Conservation (phyloP, 2,888 invertebrate genomes). For the Nemapogon koenigi region DNA sequence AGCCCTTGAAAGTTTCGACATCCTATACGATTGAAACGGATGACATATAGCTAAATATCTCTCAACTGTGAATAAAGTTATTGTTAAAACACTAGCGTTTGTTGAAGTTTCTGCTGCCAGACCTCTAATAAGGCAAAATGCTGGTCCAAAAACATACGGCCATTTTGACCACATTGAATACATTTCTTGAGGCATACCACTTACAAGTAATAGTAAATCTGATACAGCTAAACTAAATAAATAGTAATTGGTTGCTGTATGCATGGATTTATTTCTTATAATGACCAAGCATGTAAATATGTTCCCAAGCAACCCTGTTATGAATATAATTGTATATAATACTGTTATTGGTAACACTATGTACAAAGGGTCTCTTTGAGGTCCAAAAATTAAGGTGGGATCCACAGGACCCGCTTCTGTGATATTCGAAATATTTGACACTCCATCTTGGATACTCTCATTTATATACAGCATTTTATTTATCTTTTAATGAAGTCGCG, state of each 20-base stretch:
- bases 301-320: conserved; percentile 82
- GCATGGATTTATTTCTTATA: conserved; percentile 81
- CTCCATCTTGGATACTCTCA: not conserved
- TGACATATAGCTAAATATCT: conserved; percentile 70
- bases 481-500: no score
- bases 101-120: conserved; percentile 82
- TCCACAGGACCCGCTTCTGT: conserved; percentile 24
- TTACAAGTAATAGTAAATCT: conserved; percentile 77
- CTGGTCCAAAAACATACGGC: conserved; percentile 79
- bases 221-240: conserved; percentile 86
- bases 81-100: conserved; percentile 79
- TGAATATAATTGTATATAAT: conserved; percentile 78
- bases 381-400: conserved; percentile 40
- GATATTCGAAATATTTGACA: conserved; percentile 1
- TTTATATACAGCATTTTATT: conserved; percentile 8
- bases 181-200: conserved; percentile 85
- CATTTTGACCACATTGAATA: conserved; percentile 79
- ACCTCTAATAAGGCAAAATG: conserved; percentile 80
- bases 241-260: conserved; percentile 82
- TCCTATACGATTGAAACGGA: conserved; percentile 75
- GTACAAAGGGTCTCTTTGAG: conserved; percentile 61
- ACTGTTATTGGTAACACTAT: conserved; percentile 77
- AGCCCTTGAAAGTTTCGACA: conserved; percentile 87
- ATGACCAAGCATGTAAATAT: conserved; percentile 87
- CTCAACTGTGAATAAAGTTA: conserved; percentile 86